Evolutionary conservation across 2,888 invertebrate genomes (phyloP), one percentile per base, ranked within the genome.

Genomic region (Octonoba sinensis): DNA sequence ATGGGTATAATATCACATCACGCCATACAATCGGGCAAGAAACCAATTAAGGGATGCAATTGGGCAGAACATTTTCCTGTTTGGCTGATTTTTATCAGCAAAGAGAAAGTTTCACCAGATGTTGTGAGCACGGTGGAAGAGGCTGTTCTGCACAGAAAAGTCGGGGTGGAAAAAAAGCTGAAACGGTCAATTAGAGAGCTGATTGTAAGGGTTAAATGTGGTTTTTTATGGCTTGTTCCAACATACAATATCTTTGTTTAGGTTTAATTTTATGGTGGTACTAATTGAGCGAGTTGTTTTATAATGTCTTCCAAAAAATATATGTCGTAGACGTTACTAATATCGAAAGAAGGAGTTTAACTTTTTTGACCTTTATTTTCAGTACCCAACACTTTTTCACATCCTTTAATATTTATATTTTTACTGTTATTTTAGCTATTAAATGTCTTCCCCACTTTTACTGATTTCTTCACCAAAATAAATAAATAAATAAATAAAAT

Each of bases 21-120:
- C 54, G 46, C 69, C 60, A 62, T 62, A n/a, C n/a, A 15, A 46
- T 44, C 4, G 18, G 62, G 66, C 77, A 71, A 77, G 77, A 36
- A 71, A 71, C 64, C 79, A 72, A 81, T 81, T 81, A 81, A 67
- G 73, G 24, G 27, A 60, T n/a, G 67, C 79, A 73, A 81, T 81
- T 81, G 73, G 72, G 67, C 79, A 62, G 67, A 81, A 81, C 79
- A 73, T 67, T 74, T 81, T 79, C 71, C 78, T 72, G 78, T 57
- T 67, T 75, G 22, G 57, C 36, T 56, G 79, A 81, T 81, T 73
- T 81, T 81, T 81, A 81, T 81, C 79, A 20, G 20, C 27, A 24
- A 24, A 22, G 47, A 64, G 36, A 64, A 64, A 73, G 36, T 36
- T 54, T 64, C 47, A 76, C 69, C 76, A 76, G 76, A 69, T 76